A percentile compares a stretch with the other conserved stretches of the same genome.
Evolutionary conservation across 2,888 invertebrate species (phyloP).

Genomic region (Drosophila limbata): DNA sequence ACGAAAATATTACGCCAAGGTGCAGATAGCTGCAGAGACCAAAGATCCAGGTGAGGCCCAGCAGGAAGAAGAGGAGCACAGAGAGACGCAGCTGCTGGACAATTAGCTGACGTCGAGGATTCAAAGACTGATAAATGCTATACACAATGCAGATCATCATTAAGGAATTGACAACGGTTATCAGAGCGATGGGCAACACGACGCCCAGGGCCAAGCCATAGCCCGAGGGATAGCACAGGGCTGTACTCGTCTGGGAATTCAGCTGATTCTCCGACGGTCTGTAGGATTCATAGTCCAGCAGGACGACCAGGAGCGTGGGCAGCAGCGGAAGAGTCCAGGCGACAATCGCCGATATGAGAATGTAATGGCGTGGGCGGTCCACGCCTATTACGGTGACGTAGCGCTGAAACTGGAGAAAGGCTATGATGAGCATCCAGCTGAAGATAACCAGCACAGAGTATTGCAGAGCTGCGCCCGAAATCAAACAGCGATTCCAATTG

Average conservation of each 20-base stretch:
- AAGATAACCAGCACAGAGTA: conserved; percentile 90
- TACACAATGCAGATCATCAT: conserved; percentile 87
- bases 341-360: conserved; percentile 87
- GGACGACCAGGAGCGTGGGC: conserved; percentile 86
- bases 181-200: conserved; percentile 86
- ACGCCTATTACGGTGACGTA: conserved; percentile 89
- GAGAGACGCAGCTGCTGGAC: conserved; percentile 87
- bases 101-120: conserved; percentile 79
- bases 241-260: conserved; percentile 37
- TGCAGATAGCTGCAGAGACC: conserved; percentile 87
- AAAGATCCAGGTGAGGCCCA: conserved; percentile 88
- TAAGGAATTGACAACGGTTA: conserved; percentile 86
- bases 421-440: conserved; percentile 91
- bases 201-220: conserved; percentile 86
- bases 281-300: conserved; percentile 86
- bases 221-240: conserved; percentile 87
- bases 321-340: conserved; percentile 89
- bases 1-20: conserved; percentile 86
- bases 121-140: conserved; percentile 83
- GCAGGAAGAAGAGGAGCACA: conserved; percentile 87
- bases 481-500: conserved; percentile 85
- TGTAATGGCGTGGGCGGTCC: conserved; percentile 87
- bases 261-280: conserved; percentile 76
- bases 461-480: conserved; percentile 88
- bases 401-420: conserved; percentile 89